Evolutionary conservation across 2,113 vertebrate genomes (phyloP).

Genomic region (Ailurus styani): DNA sequence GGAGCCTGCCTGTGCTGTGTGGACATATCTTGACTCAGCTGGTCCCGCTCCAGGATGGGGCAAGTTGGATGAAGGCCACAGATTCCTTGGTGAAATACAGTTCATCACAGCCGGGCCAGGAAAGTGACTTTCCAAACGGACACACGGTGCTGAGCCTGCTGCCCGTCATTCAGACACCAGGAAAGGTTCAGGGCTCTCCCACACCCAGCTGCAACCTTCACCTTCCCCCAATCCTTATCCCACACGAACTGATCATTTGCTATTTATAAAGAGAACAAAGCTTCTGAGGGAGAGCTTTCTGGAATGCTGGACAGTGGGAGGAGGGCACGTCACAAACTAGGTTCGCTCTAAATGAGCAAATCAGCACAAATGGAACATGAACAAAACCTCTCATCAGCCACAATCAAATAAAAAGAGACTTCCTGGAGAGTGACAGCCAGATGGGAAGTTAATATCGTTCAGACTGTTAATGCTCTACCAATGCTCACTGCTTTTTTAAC

Average conservation of each 20-base stretch:
- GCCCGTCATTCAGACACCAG: neutral
- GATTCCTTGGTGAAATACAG: neutral
- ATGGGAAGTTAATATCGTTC: constrained; percentile 57
- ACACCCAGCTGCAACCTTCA: neutral
- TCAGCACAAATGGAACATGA: constrained; percentile 51
- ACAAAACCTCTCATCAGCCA: constrained; percentile 60
- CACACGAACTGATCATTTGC: neutral
- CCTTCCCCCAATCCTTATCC: neutral
- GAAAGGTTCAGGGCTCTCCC: neutral
- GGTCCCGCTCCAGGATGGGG: neutral
- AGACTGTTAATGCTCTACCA: constrained; percentile 48
- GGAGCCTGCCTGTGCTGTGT: neutral
- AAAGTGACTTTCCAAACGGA: neutral
- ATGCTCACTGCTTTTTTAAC: constrained; percentile 26
- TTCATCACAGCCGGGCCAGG: neutral
- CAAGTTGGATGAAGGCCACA: neutral
- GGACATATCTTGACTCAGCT: neutral
- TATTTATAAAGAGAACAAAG: neutral
- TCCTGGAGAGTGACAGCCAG: constrained; percentile 58
- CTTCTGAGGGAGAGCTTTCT: neutral
- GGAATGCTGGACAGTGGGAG: neutral
- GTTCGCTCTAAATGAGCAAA: constrained; percentile 38
- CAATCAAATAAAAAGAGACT: constrained; percentile 42
- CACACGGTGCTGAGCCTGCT: rapidly evolving
- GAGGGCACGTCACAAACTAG: neutral